Conservation (phyloP, 2,888 invertebrate genomes). For the Apotomis capreana region DNA sequence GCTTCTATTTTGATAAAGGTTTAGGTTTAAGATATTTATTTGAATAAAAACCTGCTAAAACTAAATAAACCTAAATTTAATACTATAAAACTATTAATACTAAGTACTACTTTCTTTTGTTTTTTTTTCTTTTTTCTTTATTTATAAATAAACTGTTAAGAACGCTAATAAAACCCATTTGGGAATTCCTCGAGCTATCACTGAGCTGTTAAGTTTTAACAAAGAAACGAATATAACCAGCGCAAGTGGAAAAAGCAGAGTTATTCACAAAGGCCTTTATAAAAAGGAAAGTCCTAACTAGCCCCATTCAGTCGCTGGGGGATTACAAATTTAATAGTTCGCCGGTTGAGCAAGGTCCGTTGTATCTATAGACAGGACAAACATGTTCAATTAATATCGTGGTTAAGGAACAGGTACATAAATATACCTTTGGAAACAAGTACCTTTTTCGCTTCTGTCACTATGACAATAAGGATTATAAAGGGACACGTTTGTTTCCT, state of each 20-base stretch:
- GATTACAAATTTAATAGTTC: conserved; percentile 15
- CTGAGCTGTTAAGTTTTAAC: neutral
- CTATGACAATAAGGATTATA: too few relatives aligned
- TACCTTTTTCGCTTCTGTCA: too few relatives aligned
- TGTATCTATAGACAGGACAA: neutral
- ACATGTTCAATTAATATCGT: neutral
- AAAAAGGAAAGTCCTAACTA: conserved; percentile 7
- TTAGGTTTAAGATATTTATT: too few relatives aligned
- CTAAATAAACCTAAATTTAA: too few relatives aligned
- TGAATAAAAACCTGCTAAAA: too few relatives aligned
- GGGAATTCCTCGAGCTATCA: neutral
- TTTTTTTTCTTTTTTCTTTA: too few relatives aligned
- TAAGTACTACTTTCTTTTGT: too few relatives aligned
- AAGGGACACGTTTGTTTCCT: too few relatives aligned
- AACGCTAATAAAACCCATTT: neutral
- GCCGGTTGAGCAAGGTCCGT: neutral
- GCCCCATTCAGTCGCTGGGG: neutral
- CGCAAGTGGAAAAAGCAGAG: conserved; percentile 8
- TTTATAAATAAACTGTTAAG: neutral
- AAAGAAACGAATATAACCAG: neutral
- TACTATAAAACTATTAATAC: too few relatives aligned
- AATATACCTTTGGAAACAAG: too few relatives aligned
- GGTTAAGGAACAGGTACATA: too few relatives aligned
- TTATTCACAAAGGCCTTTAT: conserved; percentile 17
- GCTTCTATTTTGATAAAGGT: too few relatives aligned